A percentile compares a stretch with the other conserved stretches of the same genome.
These are phyloP conservation scores for Anoplopoma fimbria DNA, from an alignment of 2,113 vertebrate genomes.

Conservation along the genomic window DNA sequence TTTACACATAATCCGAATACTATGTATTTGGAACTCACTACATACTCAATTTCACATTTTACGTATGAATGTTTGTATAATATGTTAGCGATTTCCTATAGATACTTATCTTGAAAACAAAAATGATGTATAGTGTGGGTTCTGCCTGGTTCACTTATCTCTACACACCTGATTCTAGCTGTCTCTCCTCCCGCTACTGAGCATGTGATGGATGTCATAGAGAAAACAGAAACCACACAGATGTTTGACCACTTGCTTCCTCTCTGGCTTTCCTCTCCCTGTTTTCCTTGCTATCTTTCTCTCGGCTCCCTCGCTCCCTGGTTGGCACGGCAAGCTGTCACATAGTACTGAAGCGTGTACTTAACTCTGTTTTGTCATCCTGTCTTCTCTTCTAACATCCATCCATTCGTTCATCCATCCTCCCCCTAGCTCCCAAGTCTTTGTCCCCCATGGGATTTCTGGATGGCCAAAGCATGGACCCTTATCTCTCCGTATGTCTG, in stretches of 20 bases:
- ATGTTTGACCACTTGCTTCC: constrained; percentile 69
- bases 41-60: background rate
- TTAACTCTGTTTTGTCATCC: constrained; percentile 80
- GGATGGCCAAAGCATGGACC: constrained; percentile 62
- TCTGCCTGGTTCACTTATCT: constrained; percentile 19
- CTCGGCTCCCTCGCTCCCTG: constrained; percentile 40
- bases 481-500: constrained; percentile 45
- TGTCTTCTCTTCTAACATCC: constrained; percentile 69
- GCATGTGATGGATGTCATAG: constrained; percentile 53
- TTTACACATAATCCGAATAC: background rate
- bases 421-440: constrained; percentile 42
- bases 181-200: constrained; percentile 40
- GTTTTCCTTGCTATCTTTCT: constrained; percentile 40
- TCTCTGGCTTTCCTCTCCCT: constrained; percentile 35
- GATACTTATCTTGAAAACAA: background rate
- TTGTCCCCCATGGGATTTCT: constrained; percentile 57
- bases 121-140: background rate
- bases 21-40: background rate
- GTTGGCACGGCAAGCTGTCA: constrained; percentile 68
- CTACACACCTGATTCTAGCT: constrained; percentile 8
- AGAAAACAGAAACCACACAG: constrained; percentile 53
- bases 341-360: constrained; percentile 73
- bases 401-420: constrained; percentile 41
- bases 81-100: background rate
- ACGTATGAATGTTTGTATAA: background rate